A percentile compares a stretch with the other conserved stretches of the same genome.
phyloP scores from a whole-genome alignment of 2,113 vertebrate species.

The Apistogramma diplotaenia region DNA sequence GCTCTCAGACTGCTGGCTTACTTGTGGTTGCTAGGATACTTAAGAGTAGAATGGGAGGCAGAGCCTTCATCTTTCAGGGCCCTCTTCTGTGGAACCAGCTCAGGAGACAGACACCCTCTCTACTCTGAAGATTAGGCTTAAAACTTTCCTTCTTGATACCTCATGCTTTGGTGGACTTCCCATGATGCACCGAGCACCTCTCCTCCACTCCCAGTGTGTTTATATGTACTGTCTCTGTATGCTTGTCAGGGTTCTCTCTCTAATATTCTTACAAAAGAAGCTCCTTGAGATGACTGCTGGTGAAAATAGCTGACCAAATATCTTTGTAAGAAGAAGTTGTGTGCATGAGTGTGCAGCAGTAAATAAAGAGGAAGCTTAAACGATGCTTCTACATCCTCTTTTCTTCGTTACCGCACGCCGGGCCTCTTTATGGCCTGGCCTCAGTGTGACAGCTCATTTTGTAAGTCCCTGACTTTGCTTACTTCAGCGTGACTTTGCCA shows the following conservation, averaged over 20 bases:
- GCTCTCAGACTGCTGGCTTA: background rate
- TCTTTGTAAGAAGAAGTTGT: background rate
- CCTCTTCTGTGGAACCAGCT: too few species aligned
- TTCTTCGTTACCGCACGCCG: background rate
- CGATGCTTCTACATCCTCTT: conserved; percentile 2
- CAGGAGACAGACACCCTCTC: too few species aligned
- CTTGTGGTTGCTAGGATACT: background rate
- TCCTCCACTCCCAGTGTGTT: too few species aligned
- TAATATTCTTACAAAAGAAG: background rate
- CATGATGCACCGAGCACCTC: too few species aligned
- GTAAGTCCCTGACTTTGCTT: background rate
- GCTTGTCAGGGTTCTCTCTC: background rate
- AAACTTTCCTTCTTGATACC: too few species aligned
- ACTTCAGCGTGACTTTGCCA: conserved; percentile 22
- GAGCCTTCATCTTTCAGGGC: too few species aligned
- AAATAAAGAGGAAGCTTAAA: conserved; percentile 41
- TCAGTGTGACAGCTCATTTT: background rate
- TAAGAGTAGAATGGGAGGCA: too few species aligned
- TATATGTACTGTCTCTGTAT: accelerated
- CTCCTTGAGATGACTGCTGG: background rate
- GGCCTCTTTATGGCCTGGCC: background rate
- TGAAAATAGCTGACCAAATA: background rate
- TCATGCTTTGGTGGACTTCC: too few species aligned
- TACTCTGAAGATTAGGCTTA: too few species aligned
- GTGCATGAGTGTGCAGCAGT: background rate